A percentile compares a stretch with the other conserved stretches of the same genome.
Evolutionary conservation across 1,140 invertebrate genomes (phyloP).

Genomic region (Lasaia peninsularis): DNA sequence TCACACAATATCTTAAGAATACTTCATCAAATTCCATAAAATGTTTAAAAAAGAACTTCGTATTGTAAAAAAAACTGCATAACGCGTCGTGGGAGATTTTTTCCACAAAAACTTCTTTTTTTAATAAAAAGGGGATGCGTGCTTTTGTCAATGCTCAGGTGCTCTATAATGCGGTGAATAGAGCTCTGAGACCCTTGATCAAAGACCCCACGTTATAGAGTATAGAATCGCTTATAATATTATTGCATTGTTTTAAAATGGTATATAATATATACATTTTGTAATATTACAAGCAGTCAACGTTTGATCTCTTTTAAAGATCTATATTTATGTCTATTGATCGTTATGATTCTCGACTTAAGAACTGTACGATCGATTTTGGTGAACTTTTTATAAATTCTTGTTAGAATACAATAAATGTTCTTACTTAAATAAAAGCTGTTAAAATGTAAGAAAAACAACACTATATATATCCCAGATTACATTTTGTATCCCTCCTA

Average conservation of each 20-base stretch:
- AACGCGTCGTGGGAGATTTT: constrained; percentile 55
- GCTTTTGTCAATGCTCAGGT: constrained; percentile 50
- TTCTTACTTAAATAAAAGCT: too few relatives aligned
- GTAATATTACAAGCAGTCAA: too few relatives aligned
- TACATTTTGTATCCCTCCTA: too few relatives aligned
- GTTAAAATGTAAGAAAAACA: too few relatives aligned
- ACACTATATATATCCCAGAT: too few relatives aligned
- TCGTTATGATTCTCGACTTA: too few relatives aligned
- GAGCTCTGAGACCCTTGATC: constrained; percentile 12
- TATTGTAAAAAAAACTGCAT: constrained; percentile 43
- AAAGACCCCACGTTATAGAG: neutral
- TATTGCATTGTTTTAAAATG: neutral
- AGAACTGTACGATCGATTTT: too few relatives aligned
- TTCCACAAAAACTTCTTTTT: constrained; percentile 44
- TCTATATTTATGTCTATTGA: too few relatives aligned
- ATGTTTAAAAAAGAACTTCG: constrained; percentile 21
- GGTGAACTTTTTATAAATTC: too few relatives aligned
- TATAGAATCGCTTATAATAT: neutral
- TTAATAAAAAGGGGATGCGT: constrained; percentile 46
- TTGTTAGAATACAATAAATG: too few relatives aligned
- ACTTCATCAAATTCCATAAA: constrained; percentile 42
- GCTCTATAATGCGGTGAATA: constrained; percentile 34
- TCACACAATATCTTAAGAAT: constrained; percentile 30
- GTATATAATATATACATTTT: neutral
- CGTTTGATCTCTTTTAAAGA: too few relatives aligned